A percentile compares a stretch with the other conserved stretches of the same genome.
Evolutionary conservation across 2,113 vertebrate genomes (phyloP).

Genomic region (Otocyon megalotis): DNA sequence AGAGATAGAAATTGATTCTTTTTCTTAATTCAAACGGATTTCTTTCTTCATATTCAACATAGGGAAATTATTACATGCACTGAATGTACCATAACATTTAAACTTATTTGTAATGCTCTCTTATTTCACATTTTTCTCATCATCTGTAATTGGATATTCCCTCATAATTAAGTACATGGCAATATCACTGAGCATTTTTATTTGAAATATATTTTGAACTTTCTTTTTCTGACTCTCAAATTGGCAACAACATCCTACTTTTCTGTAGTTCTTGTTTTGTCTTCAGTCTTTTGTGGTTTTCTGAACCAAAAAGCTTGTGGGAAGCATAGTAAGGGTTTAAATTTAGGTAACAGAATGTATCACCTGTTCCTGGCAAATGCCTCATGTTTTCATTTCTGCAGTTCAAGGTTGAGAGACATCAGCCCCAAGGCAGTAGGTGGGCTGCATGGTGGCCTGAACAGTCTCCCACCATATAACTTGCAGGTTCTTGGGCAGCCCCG

Average conservation of each 20-base stretch:
- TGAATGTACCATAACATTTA: not conserved
- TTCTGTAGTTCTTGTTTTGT: slow-evolving; percentile 49
- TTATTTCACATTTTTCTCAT: not conserved
- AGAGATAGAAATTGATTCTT: not conserved
- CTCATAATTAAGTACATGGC: not conserved
- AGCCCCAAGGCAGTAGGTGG: not conserved
- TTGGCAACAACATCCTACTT: not conserved
- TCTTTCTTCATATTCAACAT: slow-evolving; percentile 2
- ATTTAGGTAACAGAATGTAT: not conserved
- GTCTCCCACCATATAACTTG: not conserved
- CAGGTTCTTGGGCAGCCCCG: not conserved
- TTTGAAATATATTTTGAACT: not conserved
- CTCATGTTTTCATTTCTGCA: not conserved
- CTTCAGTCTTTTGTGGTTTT: slow-evolving; percentile 56
- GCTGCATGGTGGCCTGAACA: not conserved
- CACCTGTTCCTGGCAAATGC: not conserved
- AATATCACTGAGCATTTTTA: not conserved
- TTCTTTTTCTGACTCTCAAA: not conserved
- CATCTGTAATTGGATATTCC: not conserved
- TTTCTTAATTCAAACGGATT: not conserved
- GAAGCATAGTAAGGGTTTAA: not conserved
- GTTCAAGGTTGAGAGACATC: not conserved
- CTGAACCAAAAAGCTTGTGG: slow-evolving; percentile 14
- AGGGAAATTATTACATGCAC: not conserved
- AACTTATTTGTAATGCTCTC: not conserved